Base-by-base conservation (phyloP, 2,113 vertebrate genomes). In the Solenodon paradoxus region DNA sequence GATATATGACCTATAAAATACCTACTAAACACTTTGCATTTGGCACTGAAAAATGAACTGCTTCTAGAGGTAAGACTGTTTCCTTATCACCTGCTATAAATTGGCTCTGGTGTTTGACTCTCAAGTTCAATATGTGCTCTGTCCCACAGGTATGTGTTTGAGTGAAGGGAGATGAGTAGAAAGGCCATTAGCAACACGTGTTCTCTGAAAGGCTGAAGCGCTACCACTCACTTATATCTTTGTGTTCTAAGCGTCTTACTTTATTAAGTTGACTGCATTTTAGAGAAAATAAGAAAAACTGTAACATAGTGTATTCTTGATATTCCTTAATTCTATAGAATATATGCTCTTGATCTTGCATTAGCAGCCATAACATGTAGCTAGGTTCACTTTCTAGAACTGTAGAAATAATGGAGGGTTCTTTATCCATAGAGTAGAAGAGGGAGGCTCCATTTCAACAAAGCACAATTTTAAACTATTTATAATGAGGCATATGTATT, bases 51-150 rank as follows among this genome's bases (percentile, higher is more conserved):
- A 96, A 72, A 83, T 32, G 83, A 95, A 95, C 89, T 95, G 88
- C 94, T 97, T 95, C 86, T 38, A 77, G 72, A 32, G 82, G 30
- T 55, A 88, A 97, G 79, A 51, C 38, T 69, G 28, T 87, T 92
- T 96, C 82, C 90, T 96, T 92, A 97, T 82, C 90, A n/a, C 72
- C 94, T 96, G 64, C 49, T 83, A n/a, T 96, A 97, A 97, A 96
- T 84, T 97, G 90, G 82, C 81, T 75, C 78, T 89, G 78, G 84
- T 96, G 93, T 91, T 92, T 81, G 80, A 90, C 86, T 74, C 78
- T 74, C 63, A 74, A 63, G 51, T 95, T 96, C 77, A 92, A 7
- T 55, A 32, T 83, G 78, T 53, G 64, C 38, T 88, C 49, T 88
- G 63, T 51, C 71, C 30, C n/a, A 40, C 61, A 66, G 79, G 84